Evolutionary conservation across 2,797 vertebrate genomes (phyloP), one percentile per base, ranked within the genome.

Genomic region (Gobionotothen gibberifrons): DNA sequence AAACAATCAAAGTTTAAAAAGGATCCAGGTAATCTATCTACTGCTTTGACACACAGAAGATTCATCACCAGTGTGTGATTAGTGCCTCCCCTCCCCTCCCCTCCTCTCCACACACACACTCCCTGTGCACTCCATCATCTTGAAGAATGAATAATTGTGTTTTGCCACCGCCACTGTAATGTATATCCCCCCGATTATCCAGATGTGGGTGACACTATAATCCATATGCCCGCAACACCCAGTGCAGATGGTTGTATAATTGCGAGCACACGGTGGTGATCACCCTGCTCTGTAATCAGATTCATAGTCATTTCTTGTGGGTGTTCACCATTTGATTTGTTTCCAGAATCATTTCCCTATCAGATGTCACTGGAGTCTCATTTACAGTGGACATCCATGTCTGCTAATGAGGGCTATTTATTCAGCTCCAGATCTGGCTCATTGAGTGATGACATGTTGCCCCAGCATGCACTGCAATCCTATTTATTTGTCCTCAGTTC

Each of bases 161-260:
- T 90, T 88, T 85, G 78, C 83, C 74, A 65, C 71, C 48, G 32
- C 85, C 79, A 22, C 32, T 53, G 22, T 78, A 70, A 85, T 79
- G 74, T 78, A 87, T 82, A 84, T 85, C 74, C 81, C 61, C 65
- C 67, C 52, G 7, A 76, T 89, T 76, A 85, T 89, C 93, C 88
- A 90, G 87, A 91, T 85, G 89, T 89, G 79, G 81, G 68, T 67
- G 86, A 85, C 82, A 85, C 81, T 22, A 46, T 82, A 67, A 89
- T 89, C 87, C 91, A 85, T 89, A 88, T 81, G 85, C 72, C 68
- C 5, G 51, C 49, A 75, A 89, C 77, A 74, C 48, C 26, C 1
- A 51, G 60, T 88, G 82, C 84, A 92, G 91, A 94, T 89, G 89
- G 89, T 76, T 80, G 63, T 79, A 82, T 92, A 86, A 91, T 90